phyloP scores from a whole-genome alignment of 2,888 invertebrate species.

The Oscheius sp. region DNA sequence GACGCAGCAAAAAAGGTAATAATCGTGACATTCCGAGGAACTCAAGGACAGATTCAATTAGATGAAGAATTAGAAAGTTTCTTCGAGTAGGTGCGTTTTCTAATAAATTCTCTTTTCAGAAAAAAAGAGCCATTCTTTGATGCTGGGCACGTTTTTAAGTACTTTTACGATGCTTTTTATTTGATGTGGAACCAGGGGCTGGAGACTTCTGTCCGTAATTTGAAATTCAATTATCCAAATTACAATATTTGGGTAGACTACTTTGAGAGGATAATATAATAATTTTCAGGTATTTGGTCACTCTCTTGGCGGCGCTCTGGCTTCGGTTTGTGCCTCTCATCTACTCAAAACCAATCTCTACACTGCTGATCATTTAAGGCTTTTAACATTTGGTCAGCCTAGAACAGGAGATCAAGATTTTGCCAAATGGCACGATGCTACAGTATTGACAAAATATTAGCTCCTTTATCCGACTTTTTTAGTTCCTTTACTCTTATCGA shows the following conservation, averaged over 20 bases:
- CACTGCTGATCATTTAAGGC: constrained; percentile 37
- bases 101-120: background rate
- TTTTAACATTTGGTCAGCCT: constrained; percentile 58
- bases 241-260: constrained; percentile 42
- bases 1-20: constrained; percentile 35
- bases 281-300: constrained; percentile 33
- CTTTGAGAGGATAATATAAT: background rate
- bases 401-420: constrained; percentile 52
- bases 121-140: constrained; percentile 34
- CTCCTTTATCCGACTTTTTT: background rate
- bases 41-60: constrained; percentile 31
- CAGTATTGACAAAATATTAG: no score
- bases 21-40: constrained; percentile 40
- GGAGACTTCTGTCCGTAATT: constrained; percentile 27
- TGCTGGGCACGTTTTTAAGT: constrained; percentile 46
- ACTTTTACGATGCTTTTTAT: constrained; percentile 52
- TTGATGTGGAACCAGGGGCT: constrained; percentile 46
- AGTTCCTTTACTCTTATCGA: constrained; percentile 29
- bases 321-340: constrained; percentile 46
- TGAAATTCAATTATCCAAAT: constrained; percentile 43
- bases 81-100: constrained; percentile 31
- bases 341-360: constrained; percentile 36
- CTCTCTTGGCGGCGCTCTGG: constrained; percentile 53
- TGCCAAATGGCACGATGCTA: constrained; percentile 40
- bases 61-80: constrained; percentile 28